Conservation (phyloP, 2,113 vertebrate species). For the Limnothrissa miodon region DNA sequence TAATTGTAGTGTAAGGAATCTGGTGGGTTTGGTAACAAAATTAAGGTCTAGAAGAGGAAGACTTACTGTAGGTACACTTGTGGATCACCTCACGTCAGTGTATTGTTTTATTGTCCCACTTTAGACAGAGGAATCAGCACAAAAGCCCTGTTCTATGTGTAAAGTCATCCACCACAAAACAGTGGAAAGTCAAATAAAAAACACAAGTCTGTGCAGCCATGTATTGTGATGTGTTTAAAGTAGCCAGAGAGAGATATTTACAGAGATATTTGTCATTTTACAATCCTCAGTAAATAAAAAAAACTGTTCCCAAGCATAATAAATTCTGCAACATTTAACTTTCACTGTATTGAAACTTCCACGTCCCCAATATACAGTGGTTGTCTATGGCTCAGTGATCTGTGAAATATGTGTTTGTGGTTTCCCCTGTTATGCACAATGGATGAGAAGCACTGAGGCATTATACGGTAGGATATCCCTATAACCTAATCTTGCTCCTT, state of each 20-base stretch:
- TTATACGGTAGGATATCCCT: neutral
- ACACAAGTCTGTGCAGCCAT: neutral
- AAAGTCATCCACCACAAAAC: neutral
- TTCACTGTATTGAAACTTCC: neutral
- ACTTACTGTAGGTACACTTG: neutral
- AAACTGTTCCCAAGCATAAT: neutral
- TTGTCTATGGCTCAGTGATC: slow-evolving; percentile 1
- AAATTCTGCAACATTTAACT: slow-evolving; percentile 11
- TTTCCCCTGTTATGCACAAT: slow-evolving; percentile 5
- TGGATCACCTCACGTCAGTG: neutral
- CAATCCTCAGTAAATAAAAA: neutral
- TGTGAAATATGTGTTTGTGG: slow-evolving; percentile 20
- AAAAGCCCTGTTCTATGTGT: neutral
- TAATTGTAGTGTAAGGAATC: neutral
- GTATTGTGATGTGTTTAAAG: neutral
- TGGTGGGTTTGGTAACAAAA: neutral
- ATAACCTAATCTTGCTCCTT: slow-evolving; percentile 1
- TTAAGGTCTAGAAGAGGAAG: neutral
- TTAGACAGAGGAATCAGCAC: neutral
- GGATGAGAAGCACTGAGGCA: neutral
- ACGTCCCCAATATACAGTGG: neutral
- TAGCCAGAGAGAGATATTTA: slow-evolving; percentile 7
- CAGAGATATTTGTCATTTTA: slow-evolving; percentile 1
- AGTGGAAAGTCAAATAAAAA: neutral
- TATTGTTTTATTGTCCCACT: neutral